Percentiles rank a stretch among this genome's conserved stretches.
Conservation (phyloP, 2,113 vertebrate genomes). For the Dromas ardeola region DNA sequence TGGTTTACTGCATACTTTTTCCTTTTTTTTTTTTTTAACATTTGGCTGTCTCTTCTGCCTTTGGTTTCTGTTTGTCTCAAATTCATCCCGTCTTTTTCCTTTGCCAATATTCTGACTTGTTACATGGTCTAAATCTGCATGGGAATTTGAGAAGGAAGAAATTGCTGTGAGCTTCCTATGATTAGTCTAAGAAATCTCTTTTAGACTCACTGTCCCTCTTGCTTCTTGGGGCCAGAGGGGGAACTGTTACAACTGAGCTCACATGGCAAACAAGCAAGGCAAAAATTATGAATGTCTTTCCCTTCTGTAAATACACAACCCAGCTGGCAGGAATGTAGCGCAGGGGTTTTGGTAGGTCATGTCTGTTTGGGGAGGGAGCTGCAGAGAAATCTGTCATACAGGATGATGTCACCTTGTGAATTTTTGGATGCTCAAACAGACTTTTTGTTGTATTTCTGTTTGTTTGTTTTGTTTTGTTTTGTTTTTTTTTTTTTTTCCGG, state of each 20-base stretch:
- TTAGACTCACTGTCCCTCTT: background rate
- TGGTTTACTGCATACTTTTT: background rate
- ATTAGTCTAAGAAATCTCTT: background rate
- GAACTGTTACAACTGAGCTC: background rate
- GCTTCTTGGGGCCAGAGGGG: background rate
- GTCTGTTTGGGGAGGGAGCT: background rate
- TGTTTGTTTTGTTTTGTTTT: background rate
- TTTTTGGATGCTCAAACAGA: constrained; percentile 14
- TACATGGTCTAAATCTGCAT: background rate
- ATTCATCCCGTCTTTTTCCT: background rate
- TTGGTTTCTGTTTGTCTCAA: background rate
- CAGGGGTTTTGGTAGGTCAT: background rate
- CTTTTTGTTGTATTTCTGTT: background rate
- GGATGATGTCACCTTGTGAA: constrained; percentile 30
- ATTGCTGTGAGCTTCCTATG: background rate
- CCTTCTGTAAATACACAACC: constrained; percentile 4
- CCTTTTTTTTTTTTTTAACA: background rate
- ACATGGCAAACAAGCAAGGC: background rate
- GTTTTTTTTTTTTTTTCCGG: background rate
- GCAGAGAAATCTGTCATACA: background rate
- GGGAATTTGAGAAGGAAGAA: background rate
- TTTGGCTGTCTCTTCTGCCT: background rate
- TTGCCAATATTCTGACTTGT: background rate
- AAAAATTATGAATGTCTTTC: background rate
- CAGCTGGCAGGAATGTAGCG: background rate